These are phyloP conservation scores for Cepaea nemoralis DNA, from an alignment of 1,140 invertebrate genomes.

Conservation along the genomic window DNA sequence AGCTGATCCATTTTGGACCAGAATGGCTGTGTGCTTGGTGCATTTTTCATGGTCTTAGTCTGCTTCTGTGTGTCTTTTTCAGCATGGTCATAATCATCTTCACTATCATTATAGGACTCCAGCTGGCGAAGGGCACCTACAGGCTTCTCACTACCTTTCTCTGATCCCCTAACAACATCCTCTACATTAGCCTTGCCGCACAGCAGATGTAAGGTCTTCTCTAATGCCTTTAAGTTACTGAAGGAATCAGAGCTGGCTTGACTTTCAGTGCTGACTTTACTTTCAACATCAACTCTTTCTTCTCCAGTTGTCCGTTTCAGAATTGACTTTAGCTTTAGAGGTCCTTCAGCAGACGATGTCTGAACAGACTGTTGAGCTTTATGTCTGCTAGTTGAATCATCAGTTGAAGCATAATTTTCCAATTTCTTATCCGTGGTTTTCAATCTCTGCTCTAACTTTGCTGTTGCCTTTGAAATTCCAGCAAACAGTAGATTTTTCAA, in stretches of 20 bases:
- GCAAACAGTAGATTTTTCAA: slow-evolving; percentile 39
- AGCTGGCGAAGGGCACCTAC: slow-evolving; percentile 36
- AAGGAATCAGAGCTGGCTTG: background rate
- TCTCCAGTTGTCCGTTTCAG: slow-evolving; percentile 27
- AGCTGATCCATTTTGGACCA: slow-evolving; percentile 33
- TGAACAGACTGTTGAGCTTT: background rate
- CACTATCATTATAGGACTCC: slow-evolving; percentile 46
- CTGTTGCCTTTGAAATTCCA: slow-evolving; percentile 39
- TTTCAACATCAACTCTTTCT: background rate
- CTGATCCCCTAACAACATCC: background rate
- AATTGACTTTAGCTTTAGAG: slow-evolving; percentile 23
- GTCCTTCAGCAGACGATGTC: background rate
- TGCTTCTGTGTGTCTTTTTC: slow-evolving; percentile 61
- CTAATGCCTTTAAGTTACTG: slow-evolving; percentile 9
- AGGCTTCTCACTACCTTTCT: background rate
- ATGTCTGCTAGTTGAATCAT: background rate
- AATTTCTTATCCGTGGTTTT: background rate
- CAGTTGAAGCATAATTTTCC: background rate
- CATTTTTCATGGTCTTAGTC: background rate
- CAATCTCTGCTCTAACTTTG: slow-evolving; percentile 32
- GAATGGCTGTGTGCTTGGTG: background rate
- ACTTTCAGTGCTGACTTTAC: background rate
- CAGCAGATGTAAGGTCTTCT: slow-evolving; percentile 31
- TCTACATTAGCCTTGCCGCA: background rate
- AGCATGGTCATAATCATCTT: slow-evolving; percentile 67